Conservation (phyloP, 2,797 vertebrate species). For the Apodemus agrarius region DNA sequence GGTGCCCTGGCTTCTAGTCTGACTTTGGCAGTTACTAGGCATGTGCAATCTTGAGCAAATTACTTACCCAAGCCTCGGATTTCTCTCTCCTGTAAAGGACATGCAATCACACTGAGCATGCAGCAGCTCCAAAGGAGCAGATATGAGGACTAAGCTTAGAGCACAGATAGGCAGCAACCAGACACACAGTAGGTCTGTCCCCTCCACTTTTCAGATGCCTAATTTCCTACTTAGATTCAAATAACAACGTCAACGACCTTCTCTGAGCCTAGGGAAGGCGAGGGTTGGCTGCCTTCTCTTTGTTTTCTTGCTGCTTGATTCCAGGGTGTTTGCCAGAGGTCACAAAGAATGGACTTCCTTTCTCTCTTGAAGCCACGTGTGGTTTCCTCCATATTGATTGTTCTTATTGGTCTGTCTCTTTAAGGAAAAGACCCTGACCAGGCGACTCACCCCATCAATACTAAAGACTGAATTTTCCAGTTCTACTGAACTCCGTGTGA, state of each 20-base stretch:
- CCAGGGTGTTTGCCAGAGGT: constrained; percentile 45
- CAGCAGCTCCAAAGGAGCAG: background rate
- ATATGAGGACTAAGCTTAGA: background rate
- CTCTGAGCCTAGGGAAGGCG: background rate
- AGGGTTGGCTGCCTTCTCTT: background rate
- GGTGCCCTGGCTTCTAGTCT: background rate
- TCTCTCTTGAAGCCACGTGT: constrained; percentile 5
- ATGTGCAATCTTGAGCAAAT: background rate
- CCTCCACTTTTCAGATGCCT: background rate
- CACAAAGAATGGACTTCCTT: background rate
- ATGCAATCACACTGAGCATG: background rate
- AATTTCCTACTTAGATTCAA: constrained; percentile 34
- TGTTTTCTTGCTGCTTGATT: background rate
- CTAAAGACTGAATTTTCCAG: constrained; percentile 78
- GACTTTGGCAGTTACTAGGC: background rate
- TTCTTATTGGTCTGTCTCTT: constrained; percentile 67
- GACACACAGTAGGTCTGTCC: background rate
- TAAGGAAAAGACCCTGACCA: constrained; percentile 64
- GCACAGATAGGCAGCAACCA: background rate
- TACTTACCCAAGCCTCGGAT: background rate
- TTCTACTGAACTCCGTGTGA: constrained; percentile 86
- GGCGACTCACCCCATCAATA: constrained; percentile 73
- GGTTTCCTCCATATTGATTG: constrained; percentile 22
- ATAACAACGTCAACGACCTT: background rate
- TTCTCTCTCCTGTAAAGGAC: background rate